Evolutionary conservation across 2,113 vertebrate genomes (phyloP).

Genomic region (Poecilia latipinna): DNA sequence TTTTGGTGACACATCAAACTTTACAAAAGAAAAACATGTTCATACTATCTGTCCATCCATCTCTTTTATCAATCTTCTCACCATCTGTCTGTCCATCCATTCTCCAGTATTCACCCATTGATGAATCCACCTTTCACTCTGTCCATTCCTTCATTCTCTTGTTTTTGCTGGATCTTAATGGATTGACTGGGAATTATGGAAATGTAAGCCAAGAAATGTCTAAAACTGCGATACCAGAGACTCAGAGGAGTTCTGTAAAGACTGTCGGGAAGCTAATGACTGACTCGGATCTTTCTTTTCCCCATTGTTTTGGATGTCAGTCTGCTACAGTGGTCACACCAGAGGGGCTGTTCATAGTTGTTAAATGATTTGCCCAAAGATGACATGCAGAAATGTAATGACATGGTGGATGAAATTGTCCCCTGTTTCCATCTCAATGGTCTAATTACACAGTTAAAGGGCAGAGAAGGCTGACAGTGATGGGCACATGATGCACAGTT

Average conservation of each 20-base stretch:
- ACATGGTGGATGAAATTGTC: conserved; percentile 69
- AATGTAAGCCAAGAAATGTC: too few species aligned
- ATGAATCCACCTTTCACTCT: neutral
- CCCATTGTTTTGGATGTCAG: conserved; percentile 53
- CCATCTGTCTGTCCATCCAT: neutral
- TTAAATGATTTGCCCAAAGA: conserved; percentile 75
- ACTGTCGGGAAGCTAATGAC: neutral
- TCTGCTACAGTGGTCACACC: conserved; percentile 39
- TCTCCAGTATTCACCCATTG: neutral
- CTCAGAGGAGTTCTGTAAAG: too few species aligned
- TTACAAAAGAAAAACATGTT: too few species aligned
- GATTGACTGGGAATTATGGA: too few species aligned
- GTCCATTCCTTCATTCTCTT: too few species aligned
- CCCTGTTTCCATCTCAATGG: conserved; percentile 58
- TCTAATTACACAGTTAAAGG: conserved; percentile 68
- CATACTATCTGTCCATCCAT: neutral
- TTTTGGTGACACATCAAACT: too few species aligned
- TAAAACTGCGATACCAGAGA: too few species aligned
- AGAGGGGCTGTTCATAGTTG: conserved; percentile 62
- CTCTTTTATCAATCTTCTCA: neutral
- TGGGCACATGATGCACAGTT: conserved; percentile 36
- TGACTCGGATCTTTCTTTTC: conserved; percentile 21
- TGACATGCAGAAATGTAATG: conserved; percentile 67
- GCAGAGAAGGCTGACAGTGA: conserved; percentile 49
- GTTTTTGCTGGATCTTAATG: too few species aligned